Conservation (phyloP, 2,888 invertebrate species). For the Eristalis pertinax region DNA sequence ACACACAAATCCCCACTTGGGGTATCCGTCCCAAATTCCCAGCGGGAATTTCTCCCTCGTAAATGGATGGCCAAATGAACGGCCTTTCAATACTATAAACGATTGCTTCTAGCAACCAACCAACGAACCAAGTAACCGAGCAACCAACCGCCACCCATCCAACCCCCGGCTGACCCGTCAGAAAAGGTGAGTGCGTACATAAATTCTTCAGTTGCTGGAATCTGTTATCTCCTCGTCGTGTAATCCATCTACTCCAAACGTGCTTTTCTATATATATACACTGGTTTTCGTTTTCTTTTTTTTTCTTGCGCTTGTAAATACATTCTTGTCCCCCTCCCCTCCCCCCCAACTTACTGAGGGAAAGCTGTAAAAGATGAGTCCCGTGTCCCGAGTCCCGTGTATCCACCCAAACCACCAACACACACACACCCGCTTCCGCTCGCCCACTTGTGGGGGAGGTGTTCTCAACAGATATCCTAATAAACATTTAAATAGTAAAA, state of each 20-base stretch:
- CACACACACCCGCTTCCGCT: neutral
- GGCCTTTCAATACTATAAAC: constrained; percentile 54
- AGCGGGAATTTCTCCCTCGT: neutral
- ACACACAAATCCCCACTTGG: constrained; percentile 12
- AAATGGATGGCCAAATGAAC: constrained; percentile 35
- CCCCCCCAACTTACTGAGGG: no score
- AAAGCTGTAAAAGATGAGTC: constrained; percentile 37
- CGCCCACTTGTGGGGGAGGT: constrained; percentile 18
- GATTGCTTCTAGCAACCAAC: constrained; percentile 35
- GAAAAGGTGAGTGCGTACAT: constrained; percentile 63
- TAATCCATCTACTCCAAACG: constrained; percentile 58
- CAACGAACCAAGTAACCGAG: neutral
- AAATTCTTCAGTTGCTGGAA: constrained; percentile 56
- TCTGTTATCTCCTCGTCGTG: constrained; percentile 60
- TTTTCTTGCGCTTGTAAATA: constrained; percentile 24
- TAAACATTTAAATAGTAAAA: constrained; percentile 72
- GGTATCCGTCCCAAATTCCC: constrained; percentile 33
- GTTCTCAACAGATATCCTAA: constrained; percentile 61
- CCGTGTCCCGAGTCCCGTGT: neutral
- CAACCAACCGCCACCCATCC: neutral
- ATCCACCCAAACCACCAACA: constrained; percentile 3
- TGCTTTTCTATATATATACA: constrained; percentile 17
- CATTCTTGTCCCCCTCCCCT: neutral
- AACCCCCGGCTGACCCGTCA: constrained; percentile 9
- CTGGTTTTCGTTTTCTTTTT: no score